Evolutionary conservation across 2,797 vertebrate species (phyloP).

Genomic region (Acanthurus leucopareius): DNA sequence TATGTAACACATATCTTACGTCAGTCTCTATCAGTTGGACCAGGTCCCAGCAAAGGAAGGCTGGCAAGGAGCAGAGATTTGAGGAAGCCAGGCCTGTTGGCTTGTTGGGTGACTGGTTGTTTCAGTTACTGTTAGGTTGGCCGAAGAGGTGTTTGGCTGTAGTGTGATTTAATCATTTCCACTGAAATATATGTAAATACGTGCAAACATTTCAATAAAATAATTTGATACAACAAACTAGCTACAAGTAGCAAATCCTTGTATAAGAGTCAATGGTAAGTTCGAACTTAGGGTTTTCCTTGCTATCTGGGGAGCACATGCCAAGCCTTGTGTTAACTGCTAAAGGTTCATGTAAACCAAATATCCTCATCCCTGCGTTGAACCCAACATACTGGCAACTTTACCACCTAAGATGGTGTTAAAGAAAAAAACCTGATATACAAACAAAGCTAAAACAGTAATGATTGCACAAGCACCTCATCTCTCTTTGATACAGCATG

Average conservation of each 20-base stretch:
- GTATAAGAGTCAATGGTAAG: neutral
- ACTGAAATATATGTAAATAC: slow-evolving; percentile 13
- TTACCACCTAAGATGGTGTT: slow-evolving; percentile 39
- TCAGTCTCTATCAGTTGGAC: slow-evolving; percentile 64
- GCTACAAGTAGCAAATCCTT: slow-evolving; percentile 2
- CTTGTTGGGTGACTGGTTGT: slow-evolving; percentile 49
- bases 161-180: slow-evolving; percentile 25
- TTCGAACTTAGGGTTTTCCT: neutral
- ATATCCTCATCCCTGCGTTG: slow-evolving; percentile 39
- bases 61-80: slow-evolving; percentile 52
- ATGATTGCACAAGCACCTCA: slow-evolving; percentile 2
- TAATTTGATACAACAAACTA: too few relatives aligned
- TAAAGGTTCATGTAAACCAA: slow-evolving; percentile 45
- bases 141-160: slow-evolving; percentile 45
- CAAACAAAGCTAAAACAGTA: neutral
- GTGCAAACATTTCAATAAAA: too few relatives aligned
- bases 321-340: slow-evolving; percentile 46
- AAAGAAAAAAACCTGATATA: slow-evolving; percentile 30
- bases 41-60: slow-evolving; percentile 48
- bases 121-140: slow-evolving; percentile 49
- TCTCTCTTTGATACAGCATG: neutral
- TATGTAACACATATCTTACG: slow-evolving; percentile 59
- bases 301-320: slow-evolving; percentile 12
- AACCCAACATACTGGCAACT: slow-evolving; percentile 28
- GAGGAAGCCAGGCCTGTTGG: slow-evolving; percentile 52